Conservation (phyloP, 2,113 vertebrate species). For the Todiramphus chloris region DNA sequence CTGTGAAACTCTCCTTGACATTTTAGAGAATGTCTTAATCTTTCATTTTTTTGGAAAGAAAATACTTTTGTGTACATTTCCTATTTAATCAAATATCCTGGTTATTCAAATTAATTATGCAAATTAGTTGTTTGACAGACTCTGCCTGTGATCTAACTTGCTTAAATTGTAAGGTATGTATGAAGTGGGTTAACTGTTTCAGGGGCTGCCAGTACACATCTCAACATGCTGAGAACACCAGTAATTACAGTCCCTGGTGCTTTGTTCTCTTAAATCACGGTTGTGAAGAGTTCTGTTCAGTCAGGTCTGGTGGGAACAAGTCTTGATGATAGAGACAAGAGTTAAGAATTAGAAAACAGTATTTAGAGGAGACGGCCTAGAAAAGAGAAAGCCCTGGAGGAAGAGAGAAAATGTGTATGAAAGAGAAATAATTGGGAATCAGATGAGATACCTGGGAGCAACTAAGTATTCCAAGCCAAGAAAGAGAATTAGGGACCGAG, state of each 20-base stretch:
- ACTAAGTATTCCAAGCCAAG: not conserved
- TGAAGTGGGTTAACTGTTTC: not conserved
- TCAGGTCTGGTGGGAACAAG: not conserved
- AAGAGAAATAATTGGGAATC: constrained; percentile 22
- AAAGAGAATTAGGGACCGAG: not conserved
- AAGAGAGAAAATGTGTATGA: not conserved
- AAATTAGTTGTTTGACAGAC: constrained; percentile 35
- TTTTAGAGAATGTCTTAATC: not conserved
- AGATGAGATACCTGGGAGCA: not conserved
- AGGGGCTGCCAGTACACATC: not conserved
- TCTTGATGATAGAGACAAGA: not conserved
- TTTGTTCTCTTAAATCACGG: not conserved
- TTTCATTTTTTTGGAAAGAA: not conserved
- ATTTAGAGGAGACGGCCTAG: not conserved
- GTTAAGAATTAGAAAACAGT: constrained; percentile 9
- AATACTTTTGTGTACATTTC: not conserved
- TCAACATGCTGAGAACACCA: constrained; percentile 3
- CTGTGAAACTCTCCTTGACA: not conserved
- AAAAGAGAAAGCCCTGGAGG: constrained; percentile 6
- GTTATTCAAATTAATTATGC: constrained; percentile 39
- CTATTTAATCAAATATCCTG: not conserved
- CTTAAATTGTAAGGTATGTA: not conserved
- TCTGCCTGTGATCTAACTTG: constrained; percentile 2
- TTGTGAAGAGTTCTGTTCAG: not conserved
- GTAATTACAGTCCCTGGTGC: constrained; percentile 20